Percentiles rank a stretch among this genome's conserved stretches.
These are phyloP conservation scores for Diabrotica balteata DNA, from an alignment of 2,888 invertebrate genomes.

Conservation along the genomic window DNA sequence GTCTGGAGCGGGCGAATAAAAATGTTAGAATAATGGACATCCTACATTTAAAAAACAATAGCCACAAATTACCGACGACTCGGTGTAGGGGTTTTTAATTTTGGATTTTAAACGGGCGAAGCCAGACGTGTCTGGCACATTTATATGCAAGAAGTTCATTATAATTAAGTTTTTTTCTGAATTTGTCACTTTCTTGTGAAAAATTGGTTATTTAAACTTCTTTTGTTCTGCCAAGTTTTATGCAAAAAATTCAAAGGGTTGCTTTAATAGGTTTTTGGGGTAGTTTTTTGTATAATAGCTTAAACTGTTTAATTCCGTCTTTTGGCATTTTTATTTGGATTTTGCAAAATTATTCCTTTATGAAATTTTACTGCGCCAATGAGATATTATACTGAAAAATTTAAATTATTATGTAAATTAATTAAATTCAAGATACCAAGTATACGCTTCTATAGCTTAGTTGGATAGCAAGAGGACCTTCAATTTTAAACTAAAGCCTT, in stretches of 20 bases:
- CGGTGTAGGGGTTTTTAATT: slow-evolving; percentile 37
- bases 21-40: slow-evolving; percentile 41
- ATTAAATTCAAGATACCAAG: too few relatives aligned
- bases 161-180: neutral
- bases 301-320: too few relatives aligned
- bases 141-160: slow-evolving; percentile 25
- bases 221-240: neutral
- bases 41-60: slow-evolving; percentile 42
- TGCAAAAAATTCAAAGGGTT: too few relatives aligned
- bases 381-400: too few relatives aligned
- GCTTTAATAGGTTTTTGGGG: too few relatives aligned
- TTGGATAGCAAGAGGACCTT: too few relatives aligned
- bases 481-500: too few relatives aligned
- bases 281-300: too few relatives aligned
- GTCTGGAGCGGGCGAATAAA: slow-evolving; percentile 34
- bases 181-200: neutral
- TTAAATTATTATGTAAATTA: too few relatives aligned
- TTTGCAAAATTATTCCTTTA: neutral
- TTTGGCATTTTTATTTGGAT: neutral
- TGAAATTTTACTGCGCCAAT: too few relatives aligned
- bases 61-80: slow-evolving; percentile 38
- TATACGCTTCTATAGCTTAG: too few relatives aligned
- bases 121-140: slow-evolving; percentile 23
- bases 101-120: slow-evolving; percentile 20
- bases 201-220: neutral